Evolutionary conservation across 2,113 vertebrate species (phyloP).

Genomic region (Anarhynchus alexandrinus): DNA sequence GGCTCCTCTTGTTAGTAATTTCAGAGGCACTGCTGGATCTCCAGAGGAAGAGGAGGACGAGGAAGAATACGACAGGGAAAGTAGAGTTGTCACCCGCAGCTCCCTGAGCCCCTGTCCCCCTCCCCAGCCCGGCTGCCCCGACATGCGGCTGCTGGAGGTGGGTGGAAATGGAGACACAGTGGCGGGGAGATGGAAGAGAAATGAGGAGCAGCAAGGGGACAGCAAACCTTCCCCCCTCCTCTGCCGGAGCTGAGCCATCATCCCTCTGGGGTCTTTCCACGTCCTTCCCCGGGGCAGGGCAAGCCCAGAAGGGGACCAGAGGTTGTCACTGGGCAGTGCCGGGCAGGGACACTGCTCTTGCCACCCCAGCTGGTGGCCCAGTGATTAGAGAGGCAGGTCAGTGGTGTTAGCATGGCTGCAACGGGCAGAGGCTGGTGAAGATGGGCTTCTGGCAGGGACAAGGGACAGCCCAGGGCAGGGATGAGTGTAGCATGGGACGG

Average conservation of each 20-base stretch:
- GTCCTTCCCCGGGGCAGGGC: neutral
- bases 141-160: fast-evolving
- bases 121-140: neutral
- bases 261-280: neutral
- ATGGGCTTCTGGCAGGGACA: neutral
- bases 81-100: neutral
- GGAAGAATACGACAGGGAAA: neutral
- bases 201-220: neutral
- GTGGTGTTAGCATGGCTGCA: neutral
- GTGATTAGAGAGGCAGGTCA: neutral
- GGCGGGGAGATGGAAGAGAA: neutral
- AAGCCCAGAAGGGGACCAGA: neutral
- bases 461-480: neutral
- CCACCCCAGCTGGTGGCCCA: fast-evolving
- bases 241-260: neutral
- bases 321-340: neutral
- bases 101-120: neutral
- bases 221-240: neutral
- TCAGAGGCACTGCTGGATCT: neutral
- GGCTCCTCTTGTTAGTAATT: neutral
- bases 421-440: neutral
- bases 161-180: neutral
- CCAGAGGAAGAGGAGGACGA: neutral
- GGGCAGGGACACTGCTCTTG: neutral
- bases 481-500: fast-evolving